These are phyloP conservation scores for Rhagium mordax DNA, from an alignment of 2,888 invertebrate species.

Conservation along the genomic window DNA sequence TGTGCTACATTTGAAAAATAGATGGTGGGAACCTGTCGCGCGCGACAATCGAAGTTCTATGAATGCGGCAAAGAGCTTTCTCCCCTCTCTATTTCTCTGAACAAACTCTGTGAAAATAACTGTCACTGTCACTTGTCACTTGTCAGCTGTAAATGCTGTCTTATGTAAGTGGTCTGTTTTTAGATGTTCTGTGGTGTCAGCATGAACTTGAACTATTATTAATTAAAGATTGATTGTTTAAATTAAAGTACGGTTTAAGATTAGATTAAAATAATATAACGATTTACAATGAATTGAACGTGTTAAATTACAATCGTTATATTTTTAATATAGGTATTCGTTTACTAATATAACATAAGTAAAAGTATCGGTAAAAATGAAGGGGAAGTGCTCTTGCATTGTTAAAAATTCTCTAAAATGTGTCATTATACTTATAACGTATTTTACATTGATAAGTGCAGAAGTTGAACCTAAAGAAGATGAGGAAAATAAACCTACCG, in stretches of 20 bases:
- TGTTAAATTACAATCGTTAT: not conserved
- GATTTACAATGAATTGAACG: conserved; percentile 13
- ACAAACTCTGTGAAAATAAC: no score
- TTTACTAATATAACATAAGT: conserved; percentile 1
- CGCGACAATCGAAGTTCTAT: no score
- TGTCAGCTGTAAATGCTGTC: conserved; percentile 20
- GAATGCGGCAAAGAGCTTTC: no score
- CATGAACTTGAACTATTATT: not conserved
- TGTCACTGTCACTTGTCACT: not conserved
- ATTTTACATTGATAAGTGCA: conserved; percentile 29
- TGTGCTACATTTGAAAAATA: no score
- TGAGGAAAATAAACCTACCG: conserved; percentile 44
- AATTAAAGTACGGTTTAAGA: conserved; percentile 15
- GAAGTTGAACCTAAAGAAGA: conserved; percentile 51
- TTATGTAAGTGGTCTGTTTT: conserved; percentile 17
- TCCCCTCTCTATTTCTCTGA: no score
- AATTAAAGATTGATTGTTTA: conserved; percentile 26
- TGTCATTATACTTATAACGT: conserved; percentile 23
- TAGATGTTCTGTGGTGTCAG: no score
- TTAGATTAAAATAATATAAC: conserved; percentile 11
- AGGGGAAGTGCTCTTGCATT: conserved; percentile 26
- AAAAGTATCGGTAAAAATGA: conserved; percentile 24
- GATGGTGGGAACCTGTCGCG: no score
- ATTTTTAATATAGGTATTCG: not conserved
- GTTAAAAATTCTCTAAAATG: conserved; percentile 26